Base-by-base conservation (phyloP, 2,888 invertebrate species). In the Pemphredon lugubris region DNA sequence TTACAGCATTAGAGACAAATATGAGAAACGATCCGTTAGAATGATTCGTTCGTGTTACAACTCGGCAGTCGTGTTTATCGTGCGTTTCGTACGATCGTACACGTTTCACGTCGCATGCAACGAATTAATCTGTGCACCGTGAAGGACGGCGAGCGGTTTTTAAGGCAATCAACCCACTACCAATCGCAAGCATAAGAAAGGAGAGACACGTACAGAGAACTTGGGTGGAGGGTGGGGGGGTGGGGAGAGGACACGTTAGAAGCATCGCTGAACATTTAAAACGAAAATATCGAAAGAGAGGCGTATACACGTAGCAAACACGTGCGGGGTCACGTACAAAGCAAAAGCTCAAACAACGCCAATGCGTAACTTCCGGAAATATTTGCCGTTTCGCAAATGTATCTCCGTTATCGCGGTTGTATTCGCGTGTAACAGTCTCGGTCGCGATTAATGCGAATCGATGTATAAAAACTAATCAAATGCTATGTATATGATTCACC, bases 141-240 rank as follows among this genome's bases (percentile, higher is more conserved):
- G 70, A 70, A 75, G 73, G 71, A 79, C 64, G 69, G 64, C 73
- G 77, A 80, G 80, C 80, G 73, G 68, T 73, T 70, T 50, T 63
- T 48, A 40, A 73, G 47, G 58, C 73, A 57, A 61, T 59, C 72
- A 79, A 79, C 54, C 44, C 68, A 79, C 63, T 79, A 79, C 45
- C 79, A 79, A 75, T 70, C 55, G 77, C 79, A 74, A 79, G 80
- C 80, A 77, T 65, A 75, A 67, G 60, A 45, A 58, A 65, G 45
- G 51, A 68, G 21, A 53, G 18, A 65, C 37, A 32, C 30, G 45
- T 55, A 65, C 57, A 57, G 59, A 75, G 53, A 54, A n/a, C 42
- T 34, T 26, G 42, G 54, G 13, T 60, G 13, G 14, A 34, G n/a
- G n/a, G n/a, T n/a, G n/a, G n/a, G n/a, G n/a, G n/a, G n/a, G n/a